Base-by-base conservation (phyloP, 2,797 vertebrate genomes). In the Arnoldichthys spilopterus region DNA sequence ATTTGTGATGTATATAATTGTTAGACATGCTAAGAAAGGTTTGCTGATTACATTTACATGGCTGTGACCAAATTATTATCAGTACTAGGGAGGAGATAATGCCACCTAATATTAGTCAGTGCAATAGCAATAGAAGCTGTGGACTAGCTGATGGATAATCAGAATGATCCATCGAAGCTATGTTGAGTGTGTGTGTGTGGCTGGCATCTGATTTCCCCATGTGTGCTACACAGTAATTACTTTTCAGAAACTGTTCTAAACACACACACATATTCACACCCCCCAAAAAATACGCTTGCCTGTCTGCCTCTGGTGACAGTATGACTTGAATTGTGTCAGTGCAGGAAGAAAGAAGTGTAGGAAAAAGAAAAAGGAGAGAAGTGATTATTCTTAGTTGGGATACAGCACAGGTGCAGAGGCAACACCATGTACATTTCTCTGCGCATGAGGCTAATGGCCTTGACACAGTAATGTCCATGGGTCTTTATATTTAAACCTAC, bases 161-260 rank as follows among this genome's bases (percentile, higher is more conserved):
- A 76, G 58, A 76, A 70, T 9, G 18, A 81, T 81, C 61, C 37
- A 67, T 67, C 74, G 71, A 22, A n/a, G 22, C 43, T 61, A 37
- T 71, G 28, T 58, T 20, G 56, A 53, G 37, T 51, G 30, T 53
- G 56, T 43, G 69, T 72, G 59, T 54, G n/a, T 49, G 26, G 45
- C 70, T 53, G 32, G 30, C 37, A 45, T 49, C 32, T 56, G 53
- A 78, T 51, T 75, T 72, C 54, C 66, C 34, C 26, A 73, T 28
- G 79, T 53, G 77, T 9, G 37, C 66, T 76, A 80, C 45, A 71
- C 62, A 66, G 68, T 76, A 80, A 83, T 80, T 71, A 75, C 78
- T 43, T 72, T 75, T 77, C 61, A 37, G 34, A 3, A 37, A 37
- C 7, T 72, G 49, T 78, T 78, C 72, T 72, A 78, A 75, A 32